Evolutionary conservation across 2,888 invertebrate species (phyloP).

Genomic region (Eutolmus rufibarbis): DNA sequence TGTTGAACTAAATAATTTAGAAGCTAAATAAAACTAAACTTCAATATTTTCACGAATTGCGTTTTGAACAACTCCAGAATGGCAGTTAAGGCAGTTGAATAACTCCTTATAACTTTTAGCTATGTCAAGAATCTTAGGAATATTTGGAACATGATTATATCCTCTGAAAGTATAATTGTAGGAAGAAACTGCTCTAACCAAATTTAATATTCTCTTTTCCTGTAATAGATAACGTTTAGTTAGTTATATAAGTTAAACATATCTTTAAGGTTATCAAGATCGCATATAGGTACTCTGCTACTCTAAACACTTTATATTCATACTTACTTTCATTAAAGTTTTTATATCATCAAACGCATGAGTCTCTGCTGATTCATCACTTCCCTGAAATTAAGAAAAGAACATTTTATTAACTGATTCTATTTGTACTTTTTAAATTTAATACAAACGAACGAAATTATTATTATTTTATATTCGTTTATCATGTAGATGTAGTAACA

Average conservation of each 20-base stretch:
- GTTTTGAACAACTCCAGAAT: neutral
- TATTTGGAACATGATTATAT: neutral
- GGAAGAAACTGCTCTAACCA: neutral
- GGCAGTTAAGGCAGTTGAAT: neutral
- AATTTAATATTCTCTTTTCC: neutral
- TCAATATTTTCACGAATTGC: neutral
- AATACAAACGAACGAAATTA: too few species aligned
- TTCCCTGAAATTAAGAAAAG: constrained; percentile 63
- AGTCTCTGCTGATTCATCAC: constrained; percentile 70
- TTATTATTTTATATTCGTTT: too few species aligned
- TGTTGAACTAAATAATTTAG: neutral
- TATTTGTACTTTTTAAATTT: neutral
- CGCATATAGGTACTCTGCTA: too few species aligned
- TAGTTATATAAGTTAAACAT: too few species aligned
- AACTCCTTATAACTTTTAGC: neutral
- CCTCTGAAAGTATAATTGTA: neutral
- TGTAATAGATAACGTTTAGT: too few species aligned
- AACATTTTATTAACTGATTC: neutral
- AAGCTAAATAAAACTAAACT: neutral
- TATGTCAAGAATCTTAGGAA: neutral
- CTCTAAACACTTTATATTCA: too few species aligned
- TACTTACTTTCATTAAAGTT: constrained; percentile 69
- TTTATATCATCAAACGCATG: constrained; percentile 72
- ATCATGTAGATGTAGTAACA: too few species aligned
- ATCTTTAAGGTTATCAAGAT: too few species aligned